Evolutionary conservation across 2,888 invertebrate genomes (phyloP).

Genomic region (Portevinia maculata): DNA sequence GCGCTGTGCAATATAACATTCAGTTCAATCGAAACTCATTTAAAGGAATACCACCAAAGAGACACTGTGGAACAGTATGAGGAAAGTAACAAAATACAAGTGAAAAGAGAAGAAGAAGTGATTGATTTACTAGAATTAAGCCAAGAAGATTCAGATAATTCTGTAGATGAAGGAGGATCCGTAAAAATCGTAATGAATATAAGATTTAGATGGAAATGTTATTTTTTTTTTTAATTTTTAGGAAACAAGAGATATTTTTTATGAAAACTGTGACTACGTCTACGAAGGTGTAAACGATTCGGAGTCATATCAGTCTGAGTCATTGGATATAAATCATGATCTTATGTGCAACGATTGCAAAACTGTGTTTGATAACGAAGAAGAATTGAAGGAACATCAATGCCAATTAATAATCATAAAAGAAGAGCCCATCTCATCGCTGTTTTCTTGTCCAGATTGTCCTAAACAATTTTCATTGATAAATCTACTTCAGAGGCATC

Average conservation of each 20-base stretch:
- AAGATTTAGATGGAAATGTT: background rate
- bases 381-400: slow-evolving; percentile 14
- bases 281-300: slow-evolving; percentile 23
- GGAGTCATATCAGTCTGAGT: slow-evolving; percentile 35
- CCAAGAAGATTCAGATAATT: background rate
- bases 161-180: background rate
- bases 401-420: background rate
- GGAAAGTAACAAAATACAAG: slow-evolving; percentile 18
- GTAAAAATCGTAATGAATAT: slow-evolving; percentile 19
- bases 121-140: background rate
- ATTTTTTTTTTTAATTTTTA: slow-evolving; percentile 1
- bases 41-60: background rate
- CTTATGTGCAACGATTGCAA: slow-evolving; percentile 24
- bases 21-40: slow-evolving; percentile 58
- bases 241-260: slow-evolving; percentile 29
- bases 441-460: slow-evolving; percentile 49
- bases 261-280: slow-evolving; percentile 19
- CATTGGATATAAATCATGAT: background rate
- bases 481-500: slow-evolving; percentile 48
- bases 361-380: slow-evolving; percentile 8
- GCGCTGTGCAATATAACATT: slow-evolving; percentile 61
- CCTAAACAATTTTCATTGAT: slow-evolving; percentile 22
- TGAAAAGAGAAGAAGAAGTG: slow-evolving; percentile 25
- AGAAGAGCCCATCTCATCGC: background rate
- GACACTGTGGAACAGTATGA: background rate